These are phyloP conservation scores for Pluvialis apricaria DNA, from an alignment of 2,113 vertebrate species.

Conservation along the genomic window DNA sequence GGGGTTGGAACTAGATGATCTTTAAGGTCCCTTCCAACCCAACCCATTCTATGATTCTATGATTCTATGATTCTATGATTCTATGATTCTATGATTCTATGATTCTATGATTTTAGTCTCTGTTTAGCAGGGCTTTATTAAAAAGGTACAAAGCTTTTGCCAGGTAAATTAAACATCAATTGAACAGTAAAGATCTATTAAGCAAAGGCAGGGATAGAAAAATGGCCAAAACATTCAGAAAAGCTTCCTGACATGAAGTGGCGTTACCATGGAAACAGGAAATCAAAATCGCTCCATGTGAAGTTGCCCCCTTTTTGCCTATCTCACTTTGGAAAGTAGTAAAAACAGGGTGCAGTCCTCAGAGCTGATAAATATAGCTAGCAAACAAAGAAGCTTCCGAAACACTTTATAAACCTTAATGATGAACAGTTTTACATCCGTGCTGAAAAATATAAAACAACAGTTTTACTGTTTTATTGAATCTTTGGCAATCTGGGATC, in stretches of 20 bases:
- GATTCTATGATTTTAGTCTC: background rate
- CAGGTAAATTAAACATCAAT: conserved; percentile 28
- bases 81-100: background rate
- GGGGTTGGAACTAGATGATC: background rate
- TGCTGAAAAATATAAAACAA: background rate
- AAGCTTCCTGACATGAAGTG: conserved; percentile 46
- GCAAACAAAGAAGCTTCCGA: background rate
- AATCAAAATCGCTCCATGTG: conserved; percentile 5
- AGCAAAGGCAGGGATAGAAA: conserved; percentile 24
- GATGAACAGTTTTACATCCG: conserved; percentile 20
- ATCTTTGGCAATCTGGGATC: background rate
- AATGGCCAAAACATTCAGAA: conserved; percentile 63
- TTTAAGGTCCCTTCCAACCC: background rate
- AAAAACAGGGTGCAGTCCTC: background rate
- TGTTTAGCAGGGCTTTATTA: background rate
- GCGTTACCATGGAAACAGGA: conserved; percentile 56
- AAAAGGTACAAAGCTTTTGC: background rate
- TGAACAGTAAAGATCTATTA: conserved; percentile 42
- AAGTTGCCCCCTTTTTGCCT: conserved; percentile 21
- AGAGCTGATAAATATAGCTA: conserved; percentile 1
- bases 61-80: no score
- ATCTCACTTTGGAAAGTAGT: background rate
- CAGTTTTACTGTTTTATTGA: background rate
- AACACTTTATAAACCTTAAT: background rate
- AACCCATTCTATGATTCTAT: background rate